Percentiles rank a stretch among this genome's conserved stretches.
Conservation (phyloP, 2,113 vertebrate genomes). For the Gasterosteus aculeatus region DNA sequence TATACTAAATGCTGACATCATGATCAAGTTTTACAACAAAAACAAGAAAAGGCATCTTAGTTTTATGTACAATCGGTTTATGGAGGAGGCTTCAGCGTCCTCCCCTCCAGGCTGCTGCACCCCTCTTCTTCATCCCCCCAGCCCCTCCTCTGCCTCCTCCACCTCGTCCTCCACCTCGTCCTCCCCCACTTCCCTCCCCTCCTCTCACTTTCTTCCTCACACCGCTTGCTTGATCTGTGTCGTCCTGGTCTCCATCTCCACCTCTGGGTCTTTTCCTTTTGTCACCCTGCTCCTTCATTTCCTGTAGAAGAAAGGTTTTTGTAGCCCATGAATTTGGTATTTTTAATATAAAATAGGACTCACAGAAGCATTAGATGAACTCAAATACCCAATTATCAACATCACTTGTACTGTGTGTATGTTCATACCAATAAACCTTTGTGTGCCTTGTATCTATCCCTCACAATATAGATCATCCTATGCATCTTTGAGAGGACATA, state of each 20-base stretch:
- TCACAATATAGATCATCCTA: not conserved
- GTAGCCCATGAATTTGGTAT: not conserved
- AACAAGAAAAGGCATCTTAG: conserved; percentile 16
- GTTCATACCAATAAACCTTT: not conserved
- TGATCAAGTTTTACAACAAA: conserved; percentile 28
- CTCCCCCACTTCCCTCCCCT: conserved; percentile 66
- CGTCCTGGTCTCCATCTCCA: conserved; percentile 76
- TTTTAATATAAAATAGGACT: not conserved
- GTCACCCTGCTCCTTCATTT: conserved; percentile 91
- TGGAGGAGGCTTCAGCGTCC: conserved; percentile 55
- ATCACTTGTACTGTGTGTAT: not conserved
- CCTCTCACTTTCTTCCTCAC: conserved; percentile 93
- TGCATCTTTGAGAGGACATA: not conserved
- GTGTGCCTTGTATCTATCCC: not conserved
- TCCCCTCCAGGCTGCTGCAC: conserved; percentile 68
- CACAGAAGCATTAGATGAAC: not conserved
- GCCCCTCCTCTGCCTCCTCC: conserved; percentile 42
- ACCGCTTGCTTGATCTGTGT: conserved; percentile 89
- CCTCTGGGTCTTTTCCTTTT: conserved; percentile 86
- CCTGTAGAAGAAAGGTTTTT: conserved; percentile 74
- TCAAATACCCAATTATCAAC: not conserved
- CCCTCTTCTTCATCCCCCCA: conserved; percentile 57
- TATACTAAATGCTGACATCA: not conserved
- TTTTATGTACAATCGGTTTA: conserved; percentile 58
- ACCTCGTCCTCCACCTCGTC: conserved; percentile 24